Conservation (phyloP, 2,888 invertebrate species). For the Boloria euphrosyne region DNA sequence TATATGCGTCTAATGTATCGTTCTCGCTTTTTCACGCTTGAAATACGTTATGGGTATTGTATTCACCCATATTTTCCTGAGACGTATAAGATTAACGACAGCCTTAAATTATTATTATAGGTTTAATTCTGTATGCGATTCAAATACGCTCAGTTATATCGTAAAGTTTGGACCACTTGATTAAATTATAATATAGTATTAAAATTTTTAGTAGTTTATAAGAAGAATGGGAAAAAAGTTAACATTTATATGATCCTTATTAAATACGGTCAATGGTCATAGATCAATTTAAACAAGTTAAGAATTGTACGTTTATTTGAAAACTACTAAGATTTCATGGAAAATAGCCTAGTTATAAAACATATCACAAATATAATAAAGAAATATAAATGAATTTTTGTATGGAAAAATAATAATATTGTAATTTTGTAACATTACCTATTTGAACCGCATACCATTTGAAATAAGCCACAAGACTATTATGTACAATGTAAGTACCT, state of each 20-base stretch:
- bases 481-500: slow-evolving; percentile 37
- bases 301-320: too few relatives aligned
- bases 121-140: slow-evolving; percentile 30
- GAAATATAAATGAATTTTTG: not conserved
- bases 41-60: slow-evolving; percentile 45
- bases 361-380: slow-evolving; percentile 14
- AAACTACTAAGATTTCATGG: too few relatives aligned
- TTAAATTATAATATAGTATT: slow-evolving; percentile 13
- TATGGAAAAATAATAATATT: slow-evolving; percentile 9
- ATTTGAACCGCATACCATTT: slow-evolving; percentile 34
- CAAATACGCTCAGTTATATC: slow-evolving; percentile 26
- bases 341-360: not conserved
- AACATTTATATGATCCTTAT: not conserved
- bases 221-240: not conserved
- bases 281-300: too few relatives aligned
- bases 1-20: slow-evolving; percentile 53
- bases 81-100: slow-evolving; percentile 55
- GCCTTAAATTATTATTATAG: slow-evolving; percentile 26
- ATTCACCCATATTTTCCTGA: slow-evolving; percentile 31
- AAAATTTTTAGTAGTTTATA: slow-evolving; percentile 9
- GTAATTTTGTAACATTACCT: slow-evolving; percentile 14
- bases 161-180: slow-evolving; percentile 27
- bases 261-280: not conserved
- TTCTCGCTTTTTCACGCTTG: slow-evolving; percentile 53
- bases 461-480: slow-evolving; percentile 46